Evolutionary conservation across 2,113 vertebrate genomes (phyloP).

Genomic region (Dermatemys mawii): DNA sequence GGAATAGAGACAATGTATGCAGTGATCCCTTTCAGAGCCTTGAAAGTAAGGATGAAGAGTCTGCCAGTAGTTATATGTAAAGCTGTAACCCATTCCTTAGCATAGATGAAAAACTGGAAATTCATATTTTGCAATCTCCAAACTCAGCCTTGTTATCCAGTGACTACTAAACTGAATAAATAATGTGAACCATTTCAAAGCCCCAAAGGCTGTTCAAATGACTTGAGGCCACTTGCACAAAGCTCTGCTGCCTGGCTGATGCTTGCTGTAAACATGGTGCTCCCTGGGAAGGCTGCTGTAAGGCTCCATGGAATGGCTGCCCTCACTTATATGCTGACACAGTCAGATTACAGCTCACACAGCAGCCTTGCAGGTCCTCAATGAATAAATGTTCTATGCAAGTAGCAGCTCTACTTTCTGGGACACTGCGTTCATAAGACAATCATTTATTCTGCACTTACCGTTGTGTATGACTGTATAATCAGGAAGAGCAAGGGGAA

Average conservation of each 20-base stretch:
- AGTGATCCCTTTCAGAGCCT: not conserved
- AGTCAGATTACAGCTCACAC: slow-evolving; percentile 15
- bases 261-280: slow-evolving; percentile 42
- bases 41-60: not conserved
- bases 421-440: not conserved
- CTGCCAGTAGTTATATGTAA: slow-evolving; percentile 5
- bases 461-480: slow-evolving; percentile 34
- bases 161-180: slow-evolving; percentile 51
- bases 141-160: slow-evolving; percentile 49
- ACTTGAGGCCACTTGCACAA: slow-evolving; percentile 47
- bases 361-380: not conserved
- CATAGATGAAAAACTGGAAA: not conserved
- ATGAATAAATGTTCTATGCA: slow-evolving; percentile 5
- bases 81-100: slow-evolving; percentile 37
- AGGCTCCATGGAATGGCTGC: not conserved
- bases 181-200: slow-evolving; percentile 56
- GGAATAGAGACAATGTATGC: not conserved
- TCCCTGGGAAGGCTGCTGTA: slow-evolving; percentile 26
- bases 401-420: not conserved
- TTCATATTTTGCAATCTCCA: not conserved
- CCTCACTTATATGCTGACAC: not conserved
- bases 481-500: slow-evolving; percentile 6
- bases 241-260: slow-evolving; percentile 35
- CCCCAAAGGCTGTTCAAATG: slow-evolving; percentile 30
- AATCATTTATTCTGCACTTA: slow-evolving; percentile 26